Evolutionary conservation across 2,888 invertebrate genomes (phyloP), one percentile per base, ranked within the genome.

Genomic region (Scaeva pyrastri): DNA sequence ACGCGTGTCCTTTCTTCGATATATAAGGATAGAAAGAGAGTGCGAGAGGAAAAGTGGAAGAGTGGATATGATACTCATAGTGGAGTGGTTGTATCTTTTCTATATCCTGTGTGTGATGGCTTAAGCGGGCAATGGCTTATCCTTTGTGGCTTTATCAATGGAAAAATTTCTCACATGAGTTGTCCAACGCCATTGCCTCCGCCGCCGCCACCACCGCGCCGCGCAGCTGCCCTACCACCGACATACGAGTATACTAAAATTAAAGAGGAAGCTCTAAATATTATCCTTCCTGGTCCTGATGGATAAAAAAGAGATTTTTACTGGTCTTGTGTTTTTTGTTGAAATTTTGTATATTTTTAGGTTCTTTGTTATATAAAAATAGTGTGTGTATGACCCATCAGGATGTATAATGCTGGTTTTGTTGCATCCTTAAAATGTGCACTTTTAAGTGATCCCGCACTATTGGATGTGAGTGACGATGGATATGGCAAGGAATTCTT

Each of bases 111-210:
- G 55, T 60, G 64, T 60, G 81, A 86, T 64, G 77, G 74, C 55
- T 81, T 77, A 81, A 86, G 74, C 77, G 77, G 77, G 73, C 62
- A 68, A 56, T 81, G 77, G 86, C 86, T 86, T 86, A 86, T 81
- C 86, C 77, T 74, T 86, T 86, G 86, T 86, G 85, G 77, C 64
- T 71, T 72, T 85, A 80, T 85, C 85, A 85, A 76, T 85, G 81
- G 60, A 16, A 64, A 81, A 86, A 77, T 81, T 81, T 86, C 62
- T 68, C 81, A 81, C 86, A 81, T 81, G 80, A 86, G 56, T 77
- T 77, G 77, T 41, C 56, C 58, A 52, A 81, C 68, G 41, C 43
- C 23, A 8, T 52, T 5, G 11, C 16, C 36, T 0, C 14, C 23
- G 8, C 56, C 10, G 16, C 3, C 16, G 2, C 43, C 19, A 10